phyloP scores from a whole-genome alignment of 1,140 invertebrate species.

The Drosophila aff. region DNA sequence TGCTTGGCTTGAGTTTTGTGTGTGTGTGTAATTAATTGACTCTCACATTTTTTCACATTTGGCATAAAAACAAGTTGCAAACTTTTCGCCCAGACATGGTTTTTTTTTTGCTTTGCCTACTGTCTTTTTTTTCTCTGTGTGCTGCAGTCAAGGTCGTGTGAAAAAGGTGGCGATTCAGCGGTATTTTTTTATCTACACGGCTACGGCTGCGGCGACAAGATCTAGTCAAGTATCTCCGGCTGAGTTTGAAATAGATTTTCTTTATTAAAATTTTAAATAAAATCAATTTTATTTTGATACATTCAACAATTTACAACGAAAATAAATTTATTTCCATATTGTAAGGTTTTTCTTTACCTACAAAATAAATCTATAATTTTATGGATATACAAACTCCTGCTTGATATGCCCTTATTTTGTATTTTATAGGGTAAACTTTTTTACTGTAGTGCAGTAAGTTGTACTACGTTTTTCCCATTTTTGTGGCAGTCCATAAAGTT shows the following conservation, averaged over 20 bases:
- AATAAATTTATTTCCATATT: too few relatives aligned
- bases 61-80: constrained; percentile 55
- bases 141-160: constrained; percentile 64
- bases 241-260: too few relatives aligned
- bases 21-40: constrained; percentile 77
- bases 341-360: not conserved
- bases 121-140: not conserved
- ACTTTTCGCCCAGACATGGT: constrained; percentile 44
- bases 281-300: too few relatives aligned
- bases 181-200: constrained; percentile 1
- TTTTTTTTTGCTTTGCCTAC: not conserved
- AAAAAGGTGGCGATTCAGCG: constrained; percentile 18
- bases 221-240: not conserved
- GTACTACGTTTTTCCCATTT: constrained; percentile 29
- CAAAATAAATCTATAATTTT: too few relatives aligned
- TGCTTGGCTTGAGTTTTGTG: constrained; percentile 4
- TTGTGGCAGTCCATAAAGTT: constrained; percentile 58
- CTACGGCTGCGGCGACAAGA: not conserved
- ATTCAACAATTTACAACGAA: too few relatives aligned
- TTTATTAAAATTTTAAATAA: too few relatives aligned
- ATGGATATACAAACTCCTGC: not conserved
- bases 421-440: too few relatives aligned
- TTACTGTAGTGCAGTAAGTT: too few relatives aligned
- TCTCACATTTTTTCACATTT: constrained; percentile 68
- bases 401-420: not conserved